Evolutionary conservation across 2,797 vertebrate genomes (phyloP).

Genomic region (Karalla daura): DNA sequence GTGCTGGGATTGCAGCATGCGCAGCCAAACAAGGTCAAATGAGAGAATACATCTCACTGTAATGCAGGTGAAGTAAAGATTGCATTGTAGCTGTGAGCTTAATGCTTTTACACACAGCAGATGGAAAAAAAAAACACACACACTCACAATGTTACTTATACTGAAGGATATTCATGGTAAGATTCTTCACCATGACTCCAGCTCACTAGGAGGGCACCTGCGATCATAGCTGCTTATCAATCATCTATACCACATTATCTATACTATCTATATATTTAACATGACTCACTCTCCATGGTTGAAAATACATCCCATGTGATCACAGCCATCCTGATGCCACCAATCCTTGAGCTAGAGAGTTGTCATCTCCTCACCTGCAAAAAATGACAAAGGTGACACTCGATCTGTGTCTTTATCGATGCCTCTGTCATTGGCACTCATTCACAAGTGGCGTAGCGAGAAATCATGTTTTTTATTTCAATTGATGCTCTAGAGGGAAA

Average conservation of each 20-base stretch:
- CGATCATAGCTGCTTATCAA: slow-evolving; percentile 15
- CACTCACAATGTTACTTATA: neutral
- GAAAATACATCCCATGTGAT: slow-evolving; percentile 16
- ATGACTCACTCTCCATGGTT: neutral
- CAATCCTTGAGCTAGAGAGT: neutral
- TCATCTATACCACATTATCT: neutral
- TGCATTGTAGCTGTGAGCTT: neutral
- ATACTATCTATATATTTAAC: slow-evolving; percentile 10
- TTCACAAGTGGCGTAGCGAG: slow-evolving; percentile 5
- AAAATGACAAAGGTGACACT: slow-evolving; percentile 7
- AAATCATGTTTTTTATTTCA: slow-evolving; percentile 14
- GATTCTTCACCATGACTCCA: neutral
- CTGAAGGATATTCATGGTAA: neutral
- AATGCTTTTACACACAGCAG: neutral
- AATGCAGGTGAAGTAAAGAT: neutral
- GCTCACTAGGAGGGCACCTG: neutral
- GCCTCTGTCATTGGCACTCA: slow-evolving; percentile 25
- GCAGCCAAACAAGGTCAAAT: neutral
- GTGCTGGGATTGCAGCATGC: neutral
- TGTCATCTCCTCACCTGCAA: slow-evolving; percentile 7
- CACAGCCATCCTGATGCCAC: slow-evolving; percentile 1
- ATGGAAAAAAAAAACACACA: neutral
- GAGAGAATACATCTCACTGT: neutral
- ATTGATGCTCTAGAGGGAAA: slow-evolving; percentile 11
- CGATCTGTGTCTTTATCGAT: neutral